Evolutionary conservation across 2,888 invertebrate genomes (phyloP).

Genomic region (Glomeris marginata): DNA sequence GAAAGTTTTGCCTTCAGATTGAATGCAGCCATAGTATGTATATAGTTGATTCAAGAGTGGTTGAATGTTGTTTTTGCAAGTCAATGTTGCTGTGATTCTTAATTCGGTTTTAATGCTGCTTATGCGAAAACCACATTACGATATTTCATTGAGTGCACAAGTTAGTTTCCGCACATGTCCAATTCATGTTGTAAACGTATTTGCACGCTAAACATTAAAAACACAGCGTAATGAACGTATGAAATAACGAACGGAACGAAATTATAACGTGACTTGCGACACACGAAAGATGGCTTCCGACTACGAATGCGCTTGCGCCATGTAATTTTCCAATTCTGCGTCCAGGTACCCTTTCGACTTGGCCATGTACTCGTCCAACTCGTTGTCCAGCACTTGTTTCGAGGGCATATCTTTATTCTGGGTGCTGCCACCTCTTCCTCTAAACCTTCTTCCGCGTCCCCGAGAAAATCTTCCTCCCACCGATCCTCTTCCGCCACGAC

Average conservation of each 20-base stretch:
- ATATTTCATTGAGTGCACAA: no score
- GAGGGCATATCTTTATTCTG: constrained; percentile 23
- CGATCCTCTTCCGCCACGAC: not conserved
- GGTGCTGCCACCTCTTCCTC: constrained; percentile 20
- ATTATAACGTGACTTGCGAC: not conserved
- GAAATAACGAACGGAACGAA: not conserved
- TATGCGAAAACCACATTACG: no score
- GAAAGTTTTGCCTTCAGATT: no score
- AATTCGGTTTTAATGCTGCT: no score
- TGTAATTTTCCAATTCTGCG: constrained; percentile 42
- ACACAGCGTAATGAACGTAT: no score
- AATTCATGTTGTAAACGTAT: no score
- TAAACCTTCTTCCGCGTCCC: constrained; percentile 21
- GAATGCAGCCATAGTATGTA: no score
- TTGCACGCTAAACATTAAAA: no score
- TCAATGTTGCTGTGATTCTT: no score
- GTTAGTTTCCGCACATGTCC: no score
- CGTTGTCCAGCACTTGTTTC: constrained; percentile 49
- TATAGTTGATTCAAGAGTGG: no score
- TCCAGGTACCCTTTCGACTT: constrained; percentile 43
- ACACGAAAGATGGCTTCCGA: constrained; percentile 12
- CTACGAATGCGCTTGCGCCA: constrained; percentile 31
- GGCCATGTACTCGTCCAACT: constrained; percentile 56
- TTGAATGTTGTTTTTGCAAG: no score
- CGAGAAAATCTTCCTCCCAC: constrained; percentile 16